These are phyloP conservation scores for Chaetura pelagica DNA, from an alignment of 2,113 vertebrate genomes.

Conservation along the genomic window DNA sequence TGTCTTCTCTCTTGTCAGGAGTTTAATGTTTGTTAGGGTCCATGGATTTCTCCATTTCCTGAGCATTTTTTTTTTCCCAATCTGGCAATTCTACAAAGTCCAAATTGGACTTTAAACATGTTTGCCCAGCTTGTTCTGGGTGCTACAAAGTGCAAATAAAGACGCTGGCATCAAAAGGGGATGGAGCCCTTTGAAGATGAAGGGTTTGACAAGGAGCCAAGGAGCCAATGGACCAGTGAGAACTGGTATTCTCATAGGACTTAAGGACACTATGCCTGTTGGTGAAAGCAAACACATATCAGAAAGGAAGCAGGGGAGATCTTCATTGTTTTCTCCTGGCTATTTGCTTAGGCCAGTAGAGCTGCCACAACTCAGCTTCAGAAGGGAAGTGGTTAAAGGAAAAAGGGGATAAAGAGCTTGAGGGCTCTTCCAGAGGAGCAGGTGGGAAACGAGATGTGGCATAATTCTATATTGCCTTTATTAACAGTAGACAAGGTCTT, in stretches of 20 bases:
- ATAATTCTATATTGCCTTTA: background rate
- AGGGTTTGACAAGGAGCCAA: constrained; percentile 17
- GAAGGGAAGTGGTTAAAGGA: background rate
- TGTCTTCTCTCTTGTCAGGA: background rate
- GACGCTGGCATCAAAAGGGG: background rate
- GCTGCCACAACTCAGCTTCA: background rate
- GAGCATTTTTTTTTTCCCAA: background rate
- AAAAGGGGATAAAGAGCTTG: background rate
- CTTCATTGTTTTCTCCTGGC: background rate
- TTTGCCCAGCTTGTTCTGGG: background rate
- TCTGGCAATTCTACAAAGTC: constrained; percentile 52
- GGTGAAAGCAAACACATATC: background rate
- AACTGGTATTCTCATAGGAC: background rate
- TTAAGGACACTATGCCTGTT: background rate
- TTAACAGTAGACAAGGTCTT: background rate
- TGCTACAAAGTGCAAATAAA: constrained; percentile 22
- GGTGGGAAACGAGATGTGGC: background rate
- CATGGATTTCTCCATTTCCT: constrained; percentile 8
- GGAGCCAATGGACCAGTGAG: background rate
- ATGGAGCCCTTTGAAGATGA: constrained; percentile 30
- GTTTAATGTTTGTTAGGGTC: constrained; percentile 25
- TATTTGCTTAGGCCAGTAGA: background rate
- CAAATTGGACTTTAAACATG: background rate
- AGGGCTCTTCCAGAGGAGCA: background rate
- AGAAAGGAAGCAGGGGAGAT: background rate